Evolutionary conservation across 2,888 invertebrate genomes (phyloP), one percentile per base, ranked within the genome.

Genomic region (Tinea trinotella): DNA sequence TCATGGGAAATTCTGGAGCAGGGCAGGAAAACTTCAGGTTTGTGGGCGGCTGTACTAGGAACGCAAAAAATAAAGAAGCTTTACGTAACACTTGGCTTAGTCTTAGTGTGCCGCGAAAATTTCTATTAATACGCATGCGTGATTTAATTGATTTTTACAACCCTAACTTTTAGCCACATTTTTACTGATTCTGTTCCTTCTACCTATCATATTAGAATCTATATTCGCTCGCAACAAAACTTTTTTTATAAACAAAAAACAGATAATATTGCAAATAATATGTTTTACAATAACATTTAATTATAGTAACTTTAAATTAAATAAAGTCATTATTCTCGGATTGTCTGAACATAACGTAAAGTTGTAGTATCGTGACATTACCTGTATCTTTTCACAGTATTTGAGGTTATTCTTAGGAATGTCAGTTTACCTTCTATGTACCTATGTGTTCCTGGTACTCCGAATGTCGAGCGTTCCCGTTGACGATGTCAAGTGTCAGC

Each of bases 21-120:
- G 79, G 83, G 81, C 79, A 78, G 71, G 79, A 73, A 84, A 82
- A 76, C 78, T 77, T 79, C 79, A 78, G 79, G 65, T 59, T 79
- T 83, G 84, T 84, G 84, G 84, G 84, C 84, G 82, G 77, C 68
- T 55, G 61, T 74, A 83, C 82, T 59, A 83, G 80, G 82, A 54
- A 50, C 10, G 1, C 72, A 82, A 54, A 60, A 57, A 34, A 2
- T 5, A n/a, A 9, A 68, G 64, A 64, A 68, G 67, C 22, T 62
- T 5, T 55, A 36, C 59, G 30, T 40, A 5, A 34, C 24, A 2
- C 2, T 17, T 52, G 18, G 1, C n/a, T 50, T 24, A 20, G 22
- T 9, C 24, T 12, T 20, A 20, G 15, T 3, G n/a, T 19, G 12
- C n/a, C 50, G 50, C 50, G 35, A 18, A 35, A 36, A 17, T n/a